phyloP scores from a whole-genome alignment of 1,140 invertebrate genomes.

The Danaus melanippus region DNA sequence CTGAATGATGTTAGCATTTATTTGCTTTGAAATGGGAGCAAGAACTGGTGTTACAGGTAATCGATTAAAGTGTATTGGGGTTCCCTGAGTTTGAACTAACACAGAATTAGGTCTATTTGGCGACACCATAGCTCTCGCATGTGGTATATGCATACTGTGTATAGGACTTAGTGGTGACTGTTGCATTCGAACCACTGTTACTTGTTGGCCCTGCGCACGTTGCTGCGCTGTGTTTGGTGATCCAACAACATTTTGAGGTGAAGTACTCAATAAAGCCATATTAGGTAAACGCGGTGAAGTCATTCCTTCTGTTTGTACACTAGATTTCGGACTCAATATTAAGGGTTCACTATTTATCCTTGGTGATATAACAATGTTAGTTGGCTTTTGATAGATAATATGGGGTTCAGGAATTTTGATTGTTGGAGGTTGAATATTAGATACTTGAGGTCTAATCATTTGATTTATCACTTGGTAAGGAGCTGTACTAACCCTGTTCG shows the following conservation, averaged over 20 bases:
- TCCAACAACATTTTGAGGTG: conserved; percentile 48
- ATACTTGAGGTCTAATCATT: conserved; percentile 50
- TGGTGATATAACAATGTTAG: conserved; percentile 70
- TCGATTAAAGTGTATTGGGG: conserved; percentile 61
- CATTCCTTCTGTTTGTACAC: conserved; percentile 45
- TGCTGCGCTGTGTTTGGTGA: conserved; percentile 52
- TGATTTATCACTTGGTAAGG: conserved; percentile 69
- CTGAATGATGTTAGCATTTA: conserved; percentile 65
- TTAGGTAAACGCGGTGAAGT: conserved; percentile 57
- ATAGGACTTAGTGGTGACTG: conserved; percentile 67
- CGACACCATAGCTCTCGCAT: conserved; percentile 60
- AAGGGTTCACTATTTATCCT: conserved; percentile 53
- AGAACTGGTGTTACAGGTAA: conserved; percentile 73
- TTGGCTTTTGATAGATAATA: conserved; percentile 71
- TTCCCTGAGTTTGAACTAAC: conserved; percentile 59
- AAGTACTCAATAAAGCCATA: conserved; percentile 57
- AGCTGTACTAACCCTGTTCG: conserved; percentile 41
- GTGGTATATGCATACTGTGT: conserved; percentile 57
- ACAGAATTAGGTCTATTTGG: conserved; percentile 65
- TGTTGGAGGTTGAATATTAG: conserved; percentile 72
- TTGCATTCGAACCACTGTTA: conserved; percentile 68
- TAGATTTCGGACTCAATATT: conserved; percentile 59
- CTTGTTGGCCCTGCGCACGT: conserved; percentile 55
- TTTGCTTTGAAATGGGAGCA: conserved; percentile 70
- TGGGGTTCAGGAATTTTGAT: conserved; percentile 75